Base-by-base conservation (phyloP, 2,888 invertebrate species). In the Xestia c-nigrum region DNA sequence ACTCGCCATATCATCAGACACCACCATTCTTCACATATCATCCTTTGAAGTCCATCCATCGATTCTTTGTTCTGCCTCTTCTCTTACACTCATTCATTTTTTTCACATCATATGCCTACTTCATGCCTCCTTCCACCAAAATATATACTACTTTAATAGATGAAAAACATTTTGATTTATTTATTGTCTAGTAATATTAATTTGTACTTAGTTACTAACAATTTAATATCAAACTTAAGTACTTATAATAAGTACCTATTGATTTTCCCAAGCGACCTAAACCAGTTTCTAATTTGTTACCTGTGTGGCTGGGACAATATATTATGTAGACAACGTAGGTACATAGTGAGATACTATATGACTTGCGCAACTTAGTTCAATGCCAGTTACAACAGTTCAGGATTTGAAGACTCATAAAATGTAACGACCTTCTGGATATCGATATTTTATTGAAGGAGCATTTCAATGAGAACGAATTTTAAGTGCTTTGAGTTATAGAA, bases 211-310 rank as follows among this genome's bases (percentile, higher is more conserved):
- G 10, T 38, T 38, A 61, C 21, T 21, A 38, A 61, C 1, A 63
- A 6, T 40, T 21, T 63, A 31, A 40, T 63, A n/a, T 63, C 3
- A 43, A n/a, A 43, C 64, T 64, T 5, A n/a, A n/a, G n/a, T n/a
- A n/a, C 43, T n/a, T 64, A 7, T 1, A n/a, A n/a, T 43, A 64
- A n/a, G 43, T 43, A 21, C 57, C 10, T 74, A 24, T 67, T n/a
- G 21, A 67, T 46, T 59, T 59, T 67, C n/a, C 5, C n/a, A 12
- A 1, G 19, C 2, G 40, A 59, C 14, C 31, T 31, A 67, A 67
- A 43, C 24, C n/a, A 67, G 68, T 78, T 76, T 50, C 16, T 43
- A 61, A 66, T 67, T 77, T 47, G 59, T 14, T 61, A 76, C 50
- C 31, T 50, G n/a, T 59, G 31, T 66, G 21, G 5, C n/a, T 21